phyloP scores from a whole-genome alignment of 2,797 vertebrate species.

The Malurus splendens region DNA sequence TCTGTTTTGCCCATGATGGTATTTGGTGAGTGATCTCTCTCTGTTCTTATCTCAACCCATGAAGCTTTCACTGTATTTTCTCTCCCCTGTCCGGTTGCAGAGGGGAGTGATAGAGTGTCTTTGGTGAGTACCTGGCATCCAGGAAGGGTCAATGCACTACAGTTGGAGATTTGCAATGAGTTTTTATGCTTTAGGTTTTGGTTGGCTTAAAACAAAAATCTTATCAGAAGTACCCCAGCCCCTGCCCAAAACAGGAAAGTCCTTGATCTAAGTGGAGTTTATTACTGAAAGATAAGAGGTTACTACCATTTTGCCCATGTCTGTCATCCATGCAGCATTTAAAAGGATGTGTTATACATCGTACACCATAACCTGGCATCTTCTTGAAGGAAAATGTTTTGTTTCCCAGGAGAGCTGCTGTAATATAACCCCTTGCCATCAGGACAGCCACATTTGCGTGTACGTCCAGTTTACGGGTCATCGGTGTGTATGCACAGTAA shows the following conservation, averaged over 20 bases:
- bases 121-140: background rate
- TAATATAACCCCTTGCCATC: background rate
- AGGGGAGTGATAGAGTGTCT: background rate
- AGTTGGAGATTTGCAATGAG: background rate
- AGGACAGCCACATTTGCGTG: background rate
- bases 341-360: background rate
- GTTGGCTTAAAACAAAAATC: background rate
- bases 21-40: background rate
- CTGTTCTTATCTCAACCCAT: background rate
- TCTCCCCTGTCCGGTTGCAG: background rate
- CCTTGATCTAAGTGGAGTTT: background rate
- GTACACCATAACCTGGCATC: background rate
- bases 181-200: background rate
- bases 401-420: background rate
- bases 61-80: background rate
- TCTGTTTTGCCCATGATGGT: background rate
- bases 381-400: background rate
- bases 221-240: background rate
- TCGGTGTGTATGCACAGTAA: background rate
- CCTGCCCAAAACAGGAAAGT: background rate
- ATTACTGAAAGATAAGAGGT: background rate
- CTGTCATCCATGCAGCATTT: background rate
- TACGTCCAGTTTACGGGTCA: background rate
- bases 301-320: background rate
- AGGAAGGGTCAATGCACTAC: background rate